These are phyloP conservation scores for Latrodectus hesperus DNA, from an alignment of 2,888 invertebrate species.

Conservation along the genomic window DNA sequence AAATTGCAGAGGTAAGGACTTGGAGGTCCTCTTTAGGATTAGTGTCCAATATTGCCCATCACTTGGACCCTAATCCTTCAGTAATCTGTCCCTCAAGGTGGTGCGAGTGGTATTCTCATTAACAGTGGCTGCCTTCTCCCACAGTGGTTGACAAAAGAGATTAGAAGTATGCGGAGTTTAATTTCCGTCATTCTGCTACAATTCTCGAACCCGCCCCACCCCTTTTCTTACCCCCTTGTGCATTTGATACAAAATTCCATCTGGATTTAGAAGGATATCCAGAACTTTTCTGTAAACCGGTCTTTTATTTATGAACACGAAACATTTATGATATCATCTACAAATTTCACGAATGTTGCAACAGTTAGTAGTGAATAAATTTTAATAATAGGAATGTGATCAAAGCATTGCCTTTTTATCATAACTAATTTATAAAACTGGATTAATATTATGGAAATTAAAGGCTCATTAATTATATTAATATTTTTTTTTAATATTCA, in stretches of 20 bases:
- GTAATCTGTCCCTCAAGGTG: conserved; percentile 30
- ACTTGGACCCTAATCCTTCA: conserved; percentile 35
- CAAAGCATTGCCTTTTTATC: no score
- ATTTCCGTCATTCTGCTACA: conserved; percentile 18
- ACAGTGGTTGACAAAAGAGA: conserved; percentile 53
- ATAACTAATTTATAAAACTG: no score
- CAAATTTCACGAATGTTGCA: no score
- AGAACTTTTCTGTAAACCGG: not conserved
- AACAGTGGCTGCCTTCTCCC: conserved; percentile 14
- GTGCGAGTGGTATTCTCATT: conserved; percentile 23
- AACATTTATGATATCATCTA: no score
- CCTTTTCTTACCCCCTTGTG: not conserved
- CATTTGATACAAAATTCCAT: not conserved
- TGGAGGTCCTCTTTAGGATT: conserved; percentile 15
- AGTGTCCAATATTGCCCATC: conserved; percentile 34
- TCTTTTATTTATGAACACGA: not conserved
- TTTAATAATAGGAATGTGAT: no score
- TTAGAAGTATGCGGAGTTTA: conserved; percentile 29
- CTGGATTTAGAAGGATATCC: not conserved
- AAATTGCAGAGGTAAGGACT: conserved; percentile 23
- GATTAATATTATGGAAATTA: no score
- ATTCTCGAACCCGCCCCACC: not conserved
- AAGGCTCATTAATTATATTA: no score
- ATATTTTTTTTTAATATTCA: no score
- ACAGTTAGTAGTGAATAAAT: no score